Base-by-base conservation (phyloP, 2,888 invertebrate genomes). In the Cremastinae sp. region DNA sequence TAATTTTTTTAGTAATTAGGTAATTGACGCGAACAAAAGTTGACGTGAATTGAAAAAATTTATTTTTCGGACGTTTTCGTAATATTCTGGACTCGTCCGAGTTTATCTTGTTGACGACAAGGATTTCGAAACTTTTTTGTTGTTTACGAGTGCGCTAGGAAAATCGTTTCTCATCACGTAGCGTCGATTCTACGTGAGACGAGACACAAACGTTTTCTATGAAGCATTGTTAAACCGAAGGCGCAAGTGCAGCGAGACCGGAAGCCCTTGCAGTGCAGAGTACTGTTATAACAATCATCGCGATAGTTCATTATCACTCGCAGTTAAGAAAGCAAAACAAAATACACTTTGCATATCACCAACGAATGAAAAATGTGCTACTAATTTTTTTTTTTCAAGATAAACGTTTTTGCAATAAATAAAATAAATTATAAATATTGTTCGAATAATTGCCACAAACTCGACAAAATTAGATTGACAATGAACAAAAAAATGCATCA, bases 221-320 rank as follows among this genome's bases (percentile, higher is more conserved):
- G 73, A 74, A 45, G 55, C 61, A 66, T 66, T 66, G 55, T 66
- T 43, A n/a, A n/a, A 35, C 9, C 55, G 4, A 61, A 28, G 73
- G 16, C 14, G 55, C 66, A 61, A 61, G 55, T 66, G 61, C 61
- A 55, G 10, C 37, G 39, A 47, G 61, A 47, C 73, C 47, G 65
- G 65, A 72, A 65, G 43, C 22, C 55, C 45, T 20, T 12, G 59
- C 12, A 39, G 41, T 12, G 55, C 37, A 18, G 37, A 39, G 53
- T 51, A 73, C 73, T 59, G 66, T 66, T 66, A 55, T 14, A 55
- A 66, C 61, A 55, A 73, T 73, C 55, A 18, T 41, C 12, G n/a
- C 1, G 53, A 22, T 22, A 53, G 14, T 35, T 39, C 16, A 12
- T 55, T 28, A 55, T 16, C 10, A 37, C 12, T 18, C 9, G 43